These are phyloP conservation scores for Crematogaster levior DNA, from an alignment of 2,888 invertebrate genomes.

Conservation along the genomic window DNA sequence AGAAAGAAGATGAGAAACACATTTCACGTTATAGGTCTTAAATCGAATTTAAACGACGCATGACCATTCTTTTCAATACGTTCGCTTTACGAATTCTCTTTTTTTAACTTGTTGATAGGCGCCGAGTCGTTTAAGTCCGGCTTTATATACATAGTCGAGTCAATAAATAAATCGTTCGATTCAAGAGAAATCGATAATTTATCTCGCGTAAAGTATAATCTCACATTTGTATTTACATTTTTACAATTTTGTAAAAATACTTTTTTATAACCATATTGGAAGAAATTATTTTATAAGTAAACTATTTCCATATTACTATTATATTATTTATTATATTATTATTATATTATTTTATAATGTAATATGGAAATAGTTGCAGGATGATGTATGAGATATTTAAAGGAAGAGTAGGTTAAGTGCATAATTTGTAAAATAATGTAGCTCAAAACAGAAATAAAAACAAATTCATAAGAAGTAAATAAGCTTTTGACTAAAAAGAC, in stretches of 20 bases:
- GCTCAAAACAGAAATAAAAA: neutral
- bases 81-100: no score
- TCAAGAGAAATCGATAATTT: neutral
- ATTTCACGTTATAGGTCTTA: conserved; percentile 61
- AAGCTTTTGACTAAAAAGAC: neutral
- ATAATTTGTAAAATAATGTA: neutral
- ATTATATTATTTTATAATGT: neutral
- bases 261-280: neutral
- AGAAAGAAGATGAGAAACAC: conserved; percentile 62
- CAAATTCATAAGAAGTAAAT: neutral
- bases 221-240: neutral
- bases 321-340: no score
- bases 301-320: no score
- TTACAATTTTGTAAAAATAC: neutral
- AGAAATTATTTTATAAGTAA: no score
- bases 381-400: neutral
- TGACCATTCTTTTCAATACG: no score
- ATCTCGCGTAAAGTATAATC: neutral
- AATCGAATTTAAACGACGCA: no score
- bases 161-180: conserved; percentile 26
- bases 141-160: conserved; percentile 65
- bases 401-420: neutral
- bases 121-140: no score
- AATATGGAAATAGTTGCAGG: neutral
- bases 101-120: no score